Evolutionary conservation across 2,888 invertebrate genomes (phyloP).

Genomic region (Ganaspis brasiliensis): DNA sequence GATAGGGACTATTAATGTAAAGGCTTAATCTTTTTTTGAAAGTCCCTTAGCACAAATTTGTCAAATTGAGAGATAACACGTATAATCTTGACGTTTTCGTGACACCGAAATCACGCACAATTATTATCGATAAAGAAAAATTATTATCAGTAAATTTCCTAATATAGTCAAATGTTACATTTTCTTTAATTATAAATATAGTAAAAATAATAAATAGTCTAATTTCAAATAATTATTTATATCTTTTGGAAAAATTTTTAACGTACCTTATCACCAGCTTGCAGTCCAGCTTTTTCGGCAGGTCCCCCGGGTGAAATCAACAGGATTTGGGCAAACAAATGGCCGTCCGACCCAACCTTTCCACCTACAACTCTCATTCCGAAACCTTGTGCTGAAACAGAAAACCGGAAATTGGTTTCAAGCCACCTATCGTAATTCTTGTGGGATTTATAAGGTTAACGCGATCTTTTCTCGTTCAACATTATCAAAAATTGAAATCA

Average conservation of each 20-base stretch:
- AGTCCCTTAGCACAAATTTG: background rate
- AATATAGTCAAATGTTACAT: no score
- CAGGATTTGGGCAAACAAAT: conserved; percentile 94
- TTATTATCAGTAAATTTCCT: no score
- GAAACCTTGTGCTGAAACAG: conserved; percentile 87
- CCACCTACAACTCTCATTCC: conserved; percentile 98
- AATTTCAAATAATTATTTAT: background rate
- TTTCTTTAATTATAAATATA: no score
- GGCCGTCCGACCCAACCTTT: conserved; percentile 92
- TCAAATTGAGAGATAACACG: background rate
- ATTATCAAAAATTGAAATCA: conserved; percentile 1
- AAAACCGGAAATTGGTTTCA: conserved; percentile 47
- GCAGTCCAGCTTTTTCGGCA: conserved; percentile 93
- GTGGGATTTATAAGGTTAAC: conserved; percentile 17
- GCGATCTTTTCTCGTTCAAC: background rate
- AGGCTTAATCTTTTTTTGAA: background rate
- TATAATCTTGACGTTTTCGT: background rate
- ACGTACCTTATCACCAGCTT: conserved; percentile 92
- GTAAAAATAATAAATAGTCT: no score
- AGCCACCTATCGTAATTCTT: conserved; percentile 39
- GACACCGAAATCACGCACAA: no score
- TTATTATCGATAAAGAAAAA: no score
- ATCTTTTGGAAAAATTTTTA: background rate
- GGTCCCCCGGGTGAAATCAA: conserved; percentile 96
- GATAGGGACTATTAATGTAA: background rate